These are phyloP conservation scores for Drosophila ambigua DNA, from an alignment of 1,140 invertebrate species.

Conservation along the genomic window DNA sequence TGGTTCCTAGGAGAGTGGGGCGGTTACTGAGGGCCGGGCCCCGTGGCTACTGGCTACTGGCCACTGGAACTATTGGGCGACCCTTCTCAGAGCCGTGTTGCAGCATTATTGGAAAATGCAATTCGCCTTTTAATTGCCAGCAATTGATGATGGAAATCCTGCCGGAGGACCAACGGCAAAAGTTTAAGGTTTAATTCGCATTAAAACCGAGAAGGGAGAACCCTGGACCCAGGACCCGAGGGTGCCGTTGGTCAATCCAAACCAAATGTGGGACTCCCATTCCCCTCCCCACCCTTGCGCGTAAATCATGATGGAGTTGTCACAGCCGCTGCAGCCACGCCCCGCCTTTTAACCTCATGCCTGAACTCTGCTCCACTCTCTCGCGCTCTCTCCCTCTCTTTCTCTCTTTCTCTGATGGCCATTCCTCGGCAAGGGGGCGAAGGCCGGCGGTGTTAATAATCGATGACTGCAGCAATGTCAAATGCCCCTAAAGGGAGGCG, in stretches of 20 bases:
- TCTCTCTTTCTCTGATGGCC: too few species aligned
- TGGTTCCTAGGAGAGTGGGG: background rate
- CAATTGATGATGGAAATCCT: conserved; percentile 58
- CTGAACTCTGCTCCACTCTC: background rate
- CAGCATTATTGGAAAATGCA: conserved; percentile 73
- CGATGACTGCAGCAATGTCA: conserved; percentile 59
- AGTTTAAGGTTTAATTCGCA: conserved; percentile 37
- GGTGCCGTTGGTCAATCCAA: conserved; percentile 50
- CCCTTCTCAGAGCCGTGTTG: conserved; percentile 12
- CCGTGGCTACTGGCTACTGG: too few species aligned
- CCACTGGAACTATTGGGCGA: background rate
- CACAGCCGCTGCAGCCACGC: conserved; percentile 13
- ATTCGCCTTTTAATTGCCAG: conserved; percentile 68
- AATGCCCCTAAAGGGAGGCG: conserved; percentile 2
- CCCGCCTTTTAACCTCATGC: conserved; percentile 16
- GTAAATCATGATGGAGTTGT: conserved; percentile 36
- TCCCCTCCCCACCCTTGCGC: conserved; percentile 1
- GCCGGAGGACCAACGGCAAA: background rate
- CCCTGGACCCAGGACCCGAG: conserved; percentile 17
- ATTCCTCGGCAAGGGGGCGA: too few species aligned
- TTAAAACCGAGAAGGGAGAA: conserved; percentile 15
- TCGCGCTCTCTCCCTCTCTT: background rate
- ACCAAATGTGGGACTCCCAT: conserved; percentile 8
- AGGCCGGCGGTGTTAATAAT: conserved; percentile 59
- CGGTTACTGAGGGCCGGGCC: too few species aligned